Conservation (phyloP, 1,140 invertebrate genomes). For the Lordiphosa collinella region DNA sequence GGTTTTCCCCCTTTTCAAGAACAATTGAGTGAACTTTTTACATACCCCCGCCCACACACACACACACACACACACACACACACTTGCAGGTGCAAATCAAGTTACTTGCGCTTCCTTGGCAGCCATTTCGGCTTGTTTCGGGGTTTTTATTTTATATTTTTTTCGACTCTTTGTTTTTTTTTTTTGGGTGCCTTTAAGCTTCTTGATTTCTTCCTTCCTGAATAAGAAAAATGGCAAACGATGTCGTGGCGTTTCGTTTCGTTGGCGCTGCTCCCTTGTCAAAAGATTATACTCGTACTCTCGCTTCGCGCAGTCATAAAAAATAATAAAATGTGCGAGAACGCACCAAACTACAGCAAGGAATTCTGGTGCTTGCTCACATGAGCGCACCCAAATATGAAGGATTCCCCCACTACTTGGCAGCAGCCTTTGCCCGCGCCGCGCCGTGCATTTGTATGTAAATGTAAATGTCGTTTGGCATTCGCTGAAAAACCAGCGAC, state of each 20-base stretch:
- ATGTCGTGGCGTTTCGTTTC: constrained; percentile 47
- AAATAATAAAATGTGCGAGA: constrained; percentile 75
- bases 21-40: constrained; percentile 34
- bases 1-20: neutral
- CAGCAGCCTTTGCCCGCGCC: constrained; percentile 15
- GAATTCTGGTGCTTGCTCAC: constrained; percentile 31
- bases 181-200: constrained; percentile 23
- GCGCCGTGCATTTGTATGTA: constrained; percentile 34
- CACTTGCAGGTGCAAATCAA: constrained; percentile 62
- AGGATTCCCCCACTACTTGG: constrained; percentile 12
- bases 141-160: constrained; percentile 23
- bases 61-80: constrained; percentile 28
- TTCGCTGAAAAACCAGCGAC: constrained; percentile 25
- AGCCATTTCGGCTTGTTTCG: constrained; percentile 57
- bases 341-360: constrained; percentile 39
- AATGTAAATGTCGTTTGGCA: constrained; percentile 59
- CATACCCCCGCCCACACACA: constrained; percentile 24
- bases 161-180: neutral
- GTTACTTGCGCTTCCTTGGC: constrained; percentile 46
- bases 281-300: constrained; percentile 36
- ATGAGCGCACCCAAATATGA: constrained; percentile 67
- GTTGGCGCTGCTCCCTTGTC: constrained; percentile 29
- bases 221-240: constrained; percentile 51
- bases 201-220: constrained; percentile 74
- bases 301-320: constrained; percentile 63